Evolutionary conservation across 2,888 invertebrate species (phyloP).

Genomic region (Lithophane socia): DNA sequence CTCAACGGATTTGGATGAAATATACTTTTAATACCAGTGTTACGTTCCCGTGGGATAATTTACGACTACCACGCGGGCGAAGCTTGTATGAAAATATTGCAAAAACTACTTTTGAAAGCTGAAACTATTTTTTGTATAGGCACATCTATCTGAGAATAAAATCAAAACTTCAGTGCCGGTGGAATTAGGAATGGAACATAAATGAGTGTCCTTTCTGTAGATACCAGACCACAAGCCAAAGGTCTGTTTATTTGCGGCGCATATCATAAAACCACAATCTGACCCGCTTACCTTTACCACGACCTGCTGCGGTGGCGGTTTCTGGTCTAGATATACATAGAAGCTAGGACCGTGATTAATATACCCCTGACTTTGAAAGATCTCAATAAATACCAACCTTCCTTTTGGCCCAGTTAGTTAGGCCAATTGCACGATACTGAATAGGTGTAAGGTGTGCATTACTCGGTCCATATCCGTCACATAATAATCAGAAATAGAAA

Average conservation of each 20-base stretch:
- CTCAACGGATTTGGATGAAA: no score
- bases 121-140: no score
- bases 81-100: no score
- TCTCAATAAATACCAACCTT: not conserved
- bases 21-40: no score
- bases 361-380: not conserved
- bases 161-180: no score
- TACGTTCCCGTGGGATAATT: no score
- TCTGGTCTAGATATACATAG: not conserved
- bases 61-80: no score
- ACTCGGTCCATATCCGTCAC: slow-evolving; percentile 7
- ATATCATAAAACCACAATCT: slow-evolving; percentile 21
- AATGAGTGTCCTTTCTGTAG: not conserved
- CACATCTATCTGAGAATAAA: no score
- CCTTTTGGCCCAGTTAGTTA: not conserved
- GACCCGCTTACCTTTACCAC: not conserved
- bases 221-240: not conserved
- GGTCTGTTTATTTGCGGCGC: slow-evolving; percentile 1
- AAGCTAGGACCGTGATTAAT: no score
- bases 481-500: slow-evolving; percentile 13
- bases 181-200: no score
- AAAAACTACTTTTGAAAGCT: no score
- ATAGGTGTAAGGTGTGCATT: not conserved
- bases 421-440: not conserved
- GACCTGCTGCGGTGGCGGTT: not conserved